phyloP scores from a whole-genome alignment of 1,140 invertebrate genomes.

The Zophobas morio region DNA sequence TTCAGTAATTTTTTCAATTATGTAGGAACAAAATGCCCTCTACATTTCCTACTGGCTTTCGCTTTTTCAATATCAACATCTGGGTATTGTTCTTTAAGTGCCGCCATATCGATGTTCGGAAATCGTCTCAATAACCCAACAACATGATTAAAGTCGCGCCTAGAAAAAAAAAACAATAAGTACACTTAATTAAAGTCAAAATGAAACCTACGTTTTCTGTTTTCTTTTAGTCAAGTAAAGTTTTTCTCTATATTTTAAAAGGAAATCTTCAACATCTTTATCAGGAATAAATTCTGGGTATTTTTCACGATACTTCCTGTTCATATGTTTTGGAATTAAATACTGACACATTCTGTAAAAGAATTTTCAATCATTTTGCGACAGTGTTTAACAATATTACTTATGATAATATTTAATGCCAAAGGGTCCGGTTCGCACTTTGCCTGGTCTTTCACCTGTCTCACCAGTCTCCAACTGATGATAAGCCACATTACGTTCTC shows the following conservation, averaged over 20 bases:
- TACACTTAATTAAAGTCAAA: neutral
- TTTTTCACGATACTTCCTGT: slow-evolving; percentile 73
- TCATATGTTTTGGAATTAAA: slow-evolving; percentile 73
- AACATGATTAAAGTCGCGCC: slow-evolving; percentile 77
- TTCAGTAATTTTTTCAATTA: slow-evolving; percentile 44
- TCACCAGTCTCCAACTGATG: slow-evolving; percentile 92
- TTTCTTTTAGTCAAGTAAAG: slow-evolving; percentile 72
- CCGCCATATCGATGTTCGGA: slow-evolving; percentile 82
- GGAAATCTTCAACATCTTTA: slow-evolving; percentile 76
- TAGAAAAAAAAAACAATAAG: slow-evolving; percentile 66
- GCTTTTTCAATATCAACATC: slow-evolving; percentile 81
- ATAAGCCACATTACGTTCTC: slow-evolving; percentile 94
- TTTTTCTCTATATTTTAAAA: slow-evolving; percentile 77
- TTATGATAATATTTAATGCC: slow-evolving; percentile 72
- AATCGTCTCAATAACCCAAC: slow-evolving; percentile 79
- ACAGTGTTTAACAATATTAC: slow-evolving; percentile 46
- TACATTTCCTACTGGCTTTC: slow-evolving; percentile 70
- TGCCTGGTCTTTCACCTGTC: slow-evolving; percentile 81
- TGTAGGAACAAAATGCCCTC: slow-evolving; percentile 75
- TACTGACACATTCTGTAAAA: slow-evolving; percentile 70
- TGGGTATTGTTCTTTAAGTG: slow-evolving; percentile 82
- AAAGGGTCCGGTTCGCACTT: slow-evolving; percentile 72
- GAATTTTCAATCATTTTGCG: neutral
- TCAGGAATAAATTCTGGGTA: slow-evolving; percentile 68
- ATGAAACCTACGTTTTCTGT: slow-evolving; percentile 69